These are phyloP conservation scores for Drosophila sucinea DNA, from an alignment of 1,140 invertebrate genomes.

Conservation along the genomic window DNA sequence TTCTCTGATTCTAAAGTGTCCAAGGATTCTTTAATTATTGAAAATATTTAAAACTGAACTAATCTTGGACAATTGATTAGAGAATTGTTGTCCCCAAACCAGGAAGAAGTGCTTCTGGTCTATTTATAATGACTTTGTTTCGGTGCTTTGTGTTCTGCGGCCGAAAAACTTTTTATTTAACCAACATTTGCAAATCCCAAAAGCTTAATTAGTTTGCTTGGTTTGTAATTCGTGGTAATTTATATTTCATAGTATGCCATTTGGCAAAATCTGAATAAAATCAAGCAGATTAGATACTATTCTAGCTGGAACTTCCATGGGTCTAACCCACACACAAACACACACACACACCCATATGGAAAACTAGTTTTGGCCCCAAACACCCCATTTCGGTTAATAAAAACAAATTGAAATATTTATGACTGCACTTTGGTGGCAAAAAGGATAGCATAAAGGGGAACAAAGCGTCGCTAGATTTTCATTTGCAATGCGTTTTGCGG, in stretches of 20 bases:
- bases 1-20: too few species aligned
- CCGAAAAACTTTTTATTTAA: conserved; percentile 2
- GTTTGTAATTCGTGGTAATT: not conserved
- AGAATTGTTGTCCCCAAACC: not conserved
- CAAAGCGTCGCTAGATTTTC: conserved; percentile 62
- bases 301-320: not conserved
- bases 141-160: not conserved
- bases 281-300: not conserved
- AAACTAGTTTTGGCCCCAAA: conserved; percentile 18
- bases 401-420: conserved; percentile 76
- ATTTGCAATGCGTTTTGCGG: conserved; percentile 44
- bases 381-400: conserved; percentile 57
- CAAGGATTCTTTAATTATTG: too few species aligned
- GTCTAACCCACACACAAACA: not conserved
- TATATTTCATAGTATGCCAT: not conserved
- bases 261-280: not conserved
- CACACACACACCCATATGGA: not conserved
- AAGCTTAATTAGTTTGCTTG: conserved; percentile 17
- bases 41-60: too few species aligned
- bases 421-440: conserved; percentile 64
- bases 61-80: not conserved
- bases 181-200: not conserved
- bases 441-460: not conserved
- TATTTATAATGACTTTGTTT: not conserved
- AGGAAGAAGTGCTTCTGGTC: not conserved